Percentiles rank a stretch among this genome's conserved stretches.
Conservation (phyloP, 2,888 invertebrate genomes). For the Caradrina kadenii region DNA sequence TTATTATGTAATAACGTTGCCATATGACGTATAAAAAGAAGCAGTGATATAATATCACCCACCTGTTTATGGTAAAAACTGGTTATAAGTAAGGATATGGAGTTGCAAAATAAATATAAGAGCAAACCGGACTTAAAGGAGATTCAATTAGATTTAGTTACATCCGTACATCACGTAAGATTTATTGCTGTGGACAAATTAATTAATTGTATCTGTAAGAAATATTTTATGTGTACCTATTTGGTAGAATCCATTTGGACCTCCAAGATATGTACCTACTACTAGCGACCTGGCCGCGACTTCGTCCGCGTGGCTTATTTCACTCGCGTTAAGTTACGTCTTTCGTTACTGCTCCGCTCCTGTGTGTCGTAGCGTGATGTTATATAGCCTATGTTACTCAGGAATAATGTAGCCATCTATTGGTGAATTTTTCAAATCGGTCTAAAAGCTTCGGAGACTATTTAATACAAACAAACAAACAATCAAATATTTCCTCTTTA, state of each 20-base stretch:
- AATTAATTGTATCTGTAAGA: neutral
- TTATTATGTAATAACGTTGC: conserved; percentile 18
- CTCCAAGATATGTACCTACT: neutral
- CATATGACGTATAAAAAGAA: conserved; percentile 1
- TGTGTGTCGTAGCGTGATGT: too few relatives aligned
- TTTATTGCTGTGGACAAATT: neutral
- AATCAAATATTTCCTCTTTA: too few relatives aligned
- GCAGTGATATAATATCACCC: conserved; percentile 34
- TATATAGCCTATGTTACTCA: too few relatives aligned
- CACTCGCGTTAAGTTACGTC: too few relatives aligned
- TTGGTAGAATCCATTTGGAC: neutral
- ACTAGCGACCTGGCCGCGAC: too few relatives aligned
- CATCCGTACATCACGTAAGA: neutral
- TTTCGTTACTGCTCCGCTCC: too few relatives aligned
- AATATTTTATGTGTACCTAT: too few relatives aligned
- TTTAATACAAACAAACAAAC: too few relatives aligned
- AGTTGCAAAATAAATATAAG: conserved; percentile 41
- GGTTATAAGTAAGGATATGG: conserved; percentile 44
- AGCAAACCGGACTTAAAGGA: conserved; percentile 33
- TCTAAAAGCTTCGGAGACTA: too few relatives aligned
- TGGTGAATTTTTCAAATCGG: too few relatives aligned
- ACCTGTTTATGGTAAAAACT: conserved; percentile 36
- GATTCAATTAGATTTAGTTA: conserved; percentile 9
- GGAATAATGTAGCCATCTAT: too few relatives aligned
- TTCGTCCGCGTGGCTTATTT: too few relatives aligned